Evolutionary conservation across 1,140 invertebrate genomes (phyloP).

Genomic region (Drosophila novamexicana): DNA sequence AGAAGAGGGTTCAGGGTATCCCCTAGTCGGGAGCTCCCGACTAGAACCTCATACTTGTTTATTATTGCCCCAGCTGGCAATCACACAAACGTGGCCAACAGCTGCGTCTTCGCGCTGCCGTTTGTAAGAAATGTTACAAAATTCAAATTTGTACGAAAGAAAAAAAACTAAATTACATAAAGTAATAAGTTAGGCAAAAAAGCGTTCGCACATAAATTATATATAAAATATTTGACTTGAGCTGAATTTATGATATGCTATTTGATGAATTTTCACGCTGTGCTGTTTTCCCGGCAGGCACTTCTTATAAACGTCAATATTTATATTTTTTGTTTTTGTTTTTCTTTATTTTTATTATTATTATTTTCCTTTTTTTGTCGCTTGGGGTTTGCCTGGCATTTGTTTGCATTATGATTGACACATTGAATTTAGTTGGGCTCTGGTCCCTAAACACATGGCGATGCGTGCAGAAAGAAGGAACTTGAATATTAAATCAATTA

Average conservation of each 20-base stretch:
- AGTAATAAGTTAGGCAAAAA: conserved; percentile 40
- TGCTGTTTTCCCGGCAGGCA: conserved; percentile 4
- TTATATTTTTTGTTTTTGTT: conserved; percentile 28
- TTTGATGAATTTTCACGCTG: conserved; percentile 31
- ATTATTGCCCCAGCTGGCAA: conserved; percentile 24
- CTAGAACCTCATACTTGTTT: too few species aligned
- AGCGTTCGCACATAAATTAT: conserved; percentile 65
- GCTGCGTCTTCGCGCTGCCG: conserved; percentile 7
- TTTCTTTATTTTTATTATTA: conserved; percentile 26
- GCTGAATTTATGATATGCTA: conserved; percentile 38
- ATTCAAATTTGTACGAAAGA: conserved; percentile 34
- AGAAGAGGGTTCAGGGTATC: too few species aligned
- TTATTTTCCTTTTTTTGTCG: conserved; percentile 24
- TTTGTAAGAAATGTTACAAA: conserved; percentile 25
- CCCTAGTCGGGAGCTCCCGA: too few species aligned
- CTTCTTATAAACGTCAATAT: conserved; percentile 66
- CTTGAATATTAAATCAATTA: conserved; percentile 61
- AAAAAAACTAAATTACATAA: conserved; percentile 49
- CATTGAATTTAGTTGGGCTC: conserved; percentile 52
- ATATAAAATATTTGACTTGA: conserved; percentile 39
- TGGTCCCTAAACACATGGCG: conserved; percentile 12
- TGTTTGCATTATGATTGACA: conserved; percentile 71
- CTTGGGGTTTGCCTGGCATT: conserved; percentile 51
- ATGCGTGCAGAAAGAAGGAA: conserved; percentile 9
- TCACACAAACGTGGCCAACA: conserved; percentile 29